Evolutionary conservation across 2,888 invertebrate genomes (phyloP).

Genomic region (Drosophila borealis): DNA sequence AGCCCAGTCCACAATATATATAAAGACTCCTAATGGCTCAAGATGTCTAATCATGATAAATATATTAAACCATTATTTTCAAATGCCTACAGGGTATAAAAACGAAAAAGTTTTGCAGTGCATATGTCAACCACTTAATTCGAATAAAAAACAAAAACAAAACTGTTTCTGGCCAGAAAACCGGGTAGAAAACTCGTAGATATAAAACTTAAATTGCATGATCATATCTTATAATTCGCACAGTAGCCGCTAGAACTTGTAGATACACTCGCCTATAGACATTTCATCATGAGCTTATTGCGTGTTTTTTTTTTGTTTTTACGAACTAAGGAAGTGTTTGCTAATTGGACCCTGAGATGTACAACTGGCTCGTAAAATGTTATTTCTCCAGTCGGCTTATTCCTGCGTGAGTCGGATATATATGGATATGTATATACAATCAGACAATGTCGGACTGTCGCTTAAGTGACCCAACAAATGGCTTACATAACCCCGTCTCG

Average conservation of each 20-base stretch:
- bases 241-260: constrained; percentile 1
- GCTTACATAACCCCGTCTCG: constrained; percentile 5
- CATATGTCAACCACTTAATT: constrained; percentile 24
- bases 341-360: constrained; percentile 39
- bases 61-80: no score
- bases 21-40: no score
- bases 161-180: constrained; percentile 24
- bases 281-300: constrained; percentile 61
- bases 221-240: constrained; percentile 47
- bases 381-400: not conserved
- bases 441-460: constrained; percentile 14
- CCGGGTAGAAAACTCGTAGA: constrained; percentile 32
- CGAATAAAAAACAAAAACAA: constrained; percentile 12
- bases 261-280: constrained; percentile 16
- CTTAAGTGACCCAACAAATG: constrained; percentile 4
- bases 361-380: constrained; percentile 14
- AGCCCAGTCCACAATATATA: no score
- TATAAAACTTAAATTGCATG: constrained; percentile 58
- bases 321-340: constrained; percentile 60
- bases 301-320: constrained; percentile 44
- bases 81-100: not conserved
- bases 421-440: constrained; percentile 3
- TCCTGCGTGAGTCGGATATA: constrained; percentile 3
- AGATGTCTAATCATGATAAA: no score
- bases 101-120: not conserved